phyloP scores from a whole-genome alignment of 2,888 invertebrate genomes.

The Prosapia bicincta region DNA sequence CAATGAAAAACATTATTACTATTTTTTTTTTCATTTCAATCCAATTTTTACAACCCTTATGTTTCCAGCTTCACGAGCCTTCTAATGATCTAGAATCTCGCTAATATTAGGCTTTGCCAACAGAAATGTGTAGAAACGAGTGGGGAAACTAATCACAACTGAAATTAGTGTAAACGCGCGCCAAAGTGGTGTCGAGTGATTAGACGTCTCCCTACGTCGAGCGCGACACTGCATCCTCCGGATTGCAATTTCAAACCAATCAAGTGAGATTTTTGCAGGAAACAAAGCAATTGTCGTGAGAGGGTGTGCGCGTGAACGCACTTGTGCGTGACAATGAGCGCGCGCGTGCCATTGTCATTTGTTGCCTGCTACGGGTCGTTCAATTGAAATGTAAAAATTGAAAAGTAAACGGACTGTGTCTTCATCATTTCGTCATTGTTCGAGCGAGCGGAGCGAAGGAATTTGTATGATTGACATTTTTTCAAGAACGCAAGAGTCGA shows the following conservation, averaged over 20 bases:
- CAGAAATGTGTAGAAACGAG: no score
- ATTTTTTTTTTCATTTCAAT: no score
- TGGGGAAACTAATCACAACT: background rate
- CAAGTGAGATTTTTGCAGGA: background rate
- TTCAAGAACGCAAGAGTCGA: background rate
- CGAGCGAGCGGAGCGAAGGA: background rate
- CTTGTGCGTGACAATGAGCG: background rate
- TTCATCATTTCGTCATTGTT: background rate
- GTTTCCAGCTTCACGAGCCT: no score
- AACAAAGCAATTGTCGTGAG: background rate
- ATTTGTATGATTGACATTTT: background rate
- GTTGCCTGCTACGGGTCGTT: background rate
- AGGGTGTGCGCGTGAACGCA: background rate
- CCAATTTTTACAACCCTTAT: no score
- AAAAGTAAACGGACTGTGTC: background rate
- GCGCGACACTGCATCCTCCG: background rate
- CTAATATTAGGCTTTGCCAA: no score
- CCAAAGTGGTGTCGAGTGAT: background rate
- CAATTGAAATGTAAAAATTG: background rate
- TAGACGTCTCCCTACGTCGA: background rate
- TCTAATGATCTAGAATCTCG: no score
- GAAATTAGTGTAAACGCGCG: background rate
- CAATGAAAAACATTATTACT: no score
- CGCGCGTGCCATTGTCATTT: background rate
- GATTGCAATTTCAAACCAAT: background rate